phyloP scores from a whole-genome alignment of 64 coral and sea anemone species.

The Orbicella faveolata region DNA sequence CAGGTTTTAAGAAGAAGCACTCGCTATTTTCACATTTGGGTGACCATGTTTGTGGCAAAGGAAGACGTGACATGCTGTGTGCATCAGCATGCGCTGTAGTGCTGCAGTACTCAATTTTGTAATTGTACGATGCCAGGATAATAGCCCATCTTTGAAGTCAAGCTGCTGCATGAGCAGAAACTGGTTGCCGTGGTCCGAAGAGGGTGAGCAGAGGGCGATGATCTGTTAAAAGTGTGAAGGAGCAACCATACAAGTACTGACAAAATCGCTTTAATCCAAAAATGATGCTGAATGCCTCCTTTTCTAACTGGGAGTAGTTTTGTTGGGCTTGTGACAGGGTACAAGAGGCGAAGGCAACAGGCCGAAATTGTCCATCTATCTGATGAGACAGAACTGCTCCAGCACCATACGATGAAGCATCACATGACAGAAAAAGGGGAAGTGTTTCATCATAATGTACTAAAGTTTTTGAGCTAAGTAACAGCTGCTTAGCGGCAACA shows the following conservation, averaged over 20 bases:
- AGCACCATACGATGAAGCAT: slow-evolving; percentile 67
- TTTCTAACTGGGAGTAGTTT: slow-evolving; percentile 48
- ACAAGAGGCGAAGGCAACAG: slow-evolving; percentile 46
- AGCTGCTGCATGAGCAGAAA: slow-evolving; percentile 47
- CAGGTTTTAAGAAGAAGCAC: slow-evolving; percentile 11
- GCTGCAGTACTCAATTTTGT: too few species aligned
- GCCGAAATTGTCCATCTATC: slow-evolving; percentile 39
- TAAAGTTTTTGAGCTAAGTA: slow-evolving; percentile 50
- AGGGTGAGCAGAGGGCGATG: slow-evolving; percentile 48
- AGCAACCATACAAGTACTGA: slow-evolving; percentile 51
- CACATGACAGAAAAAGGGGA: slow-evolving; percentile 40
- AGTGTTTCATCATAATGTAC: too few species aligned
- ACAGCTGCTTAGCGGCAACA: slow-evolving; percentile 33
- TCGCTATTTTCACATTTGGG: not conserved
- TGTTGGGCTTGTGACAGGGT: slow-evolving; percentile 39
- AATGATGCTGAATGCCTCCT: slow-evolving; percentile 55
- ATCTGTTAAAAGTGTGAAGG: slow-evolving; percentile 50
- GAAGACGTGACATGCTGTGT: not conserved
- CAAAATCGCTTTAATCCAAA: slow-evolving; percentile 53
- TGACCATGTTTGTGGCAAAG: slow-evolving; percentile 2
- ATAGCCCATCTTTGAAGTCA: slow-evolving; percentile 50
- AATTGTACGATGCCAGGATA: not conserved
- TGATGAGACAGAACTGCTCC: slow-evolving; percentile 63
- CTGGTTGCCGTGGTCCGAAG: slow-evolving; percentile 30
- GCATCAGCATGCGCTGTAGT: too few species aligned